Base-by-base conservation (phyloP, 2,888 invertebrate genomes). In the Bibio marci region DNA sequence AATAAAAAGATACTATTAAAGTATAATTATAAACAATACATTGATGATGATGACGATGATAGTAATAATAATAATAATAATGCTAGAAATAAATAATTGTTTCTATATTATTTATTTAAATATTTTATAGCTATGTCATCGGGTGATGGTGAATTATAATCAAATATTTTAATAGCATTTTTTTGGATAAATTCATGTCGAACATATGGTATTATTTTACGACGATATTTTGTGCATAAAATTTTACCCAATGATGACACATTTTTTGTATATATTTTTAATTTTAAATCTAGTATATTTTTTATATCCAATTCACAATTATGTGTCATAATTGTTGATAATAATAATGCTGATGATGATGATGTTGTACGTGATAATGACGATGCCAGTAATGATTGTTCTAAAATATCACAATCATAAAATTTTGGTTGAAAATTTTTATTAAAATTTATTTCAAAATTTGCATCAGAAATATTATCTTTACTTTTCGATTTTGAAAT, bases 71-170 rank as follows among this genome's bases (percentile, higher is more conserved):
- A n/a, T n/a, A n/a, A n/a, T n/a, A n/a, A n/a, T n/a, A n/a, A n/a
- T n/a, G n/a, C n/a, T n/a, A n/a, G n/a, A n/a, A n/a, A n/a, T n/a
- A n/a, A n/a, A n/a, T n/a, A n/a, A n/a, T n/a, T n/a, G n/a, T n/a
- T n/a, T n/a, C n/a, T n/a, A n/a, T n/a, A n/a, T n/a, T n/a, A n/a
- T n/a, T n/a, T 22, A 22, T 22, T 30, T 30, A 30, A 30, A 30
- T 30, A 7, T 14, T 31, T 31, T 17, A 3, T 13, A 17, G 31
- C 31, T 52, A 62, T 47, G 52, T 68, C 71, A 57, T 76, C 74
- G 10, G 75, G 75, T 1, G 76, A 77, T 3, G 67, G 67, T 30
- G 62, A 62, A 25, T 64, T 57, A 56, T 77, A 78, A 44, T 65
- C 59, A 58, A 76, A 77, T 33, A 50, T 51, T 42, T 47, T 49